Base-by-base conservation (phyloP, 2,888 invertebrate species). In the Agriopis marginaria region DNA sequence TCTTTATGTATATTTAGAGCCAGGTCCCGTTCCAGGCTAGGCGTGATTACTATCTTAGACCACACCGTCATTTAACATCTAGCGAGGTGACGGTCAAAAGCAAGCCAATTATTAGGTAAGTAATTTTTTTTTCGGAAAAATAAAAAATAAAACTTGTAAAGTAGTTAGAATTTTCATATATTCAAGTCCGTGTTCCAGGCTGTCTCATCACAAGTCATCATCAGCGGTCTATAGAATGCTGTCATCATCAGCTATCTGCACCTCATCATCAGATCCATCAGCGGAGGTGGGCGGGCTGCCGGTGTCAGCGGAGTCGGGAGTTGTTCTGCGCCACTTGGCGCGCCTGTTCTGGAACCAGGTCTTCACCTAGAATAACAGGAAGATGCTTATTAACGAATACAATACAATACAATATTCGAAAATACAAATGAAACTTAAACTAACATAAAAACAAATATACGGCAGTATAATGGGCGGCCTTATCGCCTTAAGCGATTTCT, bases 321-420 rank as follows among this genome's bases (percentile, higher is more conserved):
- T 91, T 0, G 89, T 88, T 42, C 97, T 91, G 12, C 97, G 94
- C 97, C 97, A 97, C 89, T 97, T 97, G 11, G 97, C 97, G 50
- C 97, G 95, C 2, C 97, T 93, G 85, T 97, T 97, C 89, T 97
- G 97, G 86, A 97, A 97, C 97, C 97, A 97, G 0, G 97, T 97
- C 87, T 97, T 97, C 10, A 97, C 97, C 96, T 97, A 91, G 44
- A 74, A 73, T 39, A 7, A 53, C 39, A 12, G 55, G n/a, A 47
- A 45, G 39, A 58, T 51, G n/a, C 9, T 51, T 17, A 32, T 9
- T 17, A 23, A 17, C 10, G 9, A 42, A 42, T n/a, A n/a, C n/a
- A n/a, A n/a, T n/a, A n/a, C n/a, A n/a, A n/a, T n/a, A n/a, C n/a
- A n/a, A n/a, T n/a, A n/a, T n/a, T n/a, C n/a, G n/a, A n/a, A n/a